Evolutionary conservation across 2,113 vertebrate species (phyloP), one percentile per base, ranked within the genome.

Genomic region (Aegotheles bennettii): DNA sequence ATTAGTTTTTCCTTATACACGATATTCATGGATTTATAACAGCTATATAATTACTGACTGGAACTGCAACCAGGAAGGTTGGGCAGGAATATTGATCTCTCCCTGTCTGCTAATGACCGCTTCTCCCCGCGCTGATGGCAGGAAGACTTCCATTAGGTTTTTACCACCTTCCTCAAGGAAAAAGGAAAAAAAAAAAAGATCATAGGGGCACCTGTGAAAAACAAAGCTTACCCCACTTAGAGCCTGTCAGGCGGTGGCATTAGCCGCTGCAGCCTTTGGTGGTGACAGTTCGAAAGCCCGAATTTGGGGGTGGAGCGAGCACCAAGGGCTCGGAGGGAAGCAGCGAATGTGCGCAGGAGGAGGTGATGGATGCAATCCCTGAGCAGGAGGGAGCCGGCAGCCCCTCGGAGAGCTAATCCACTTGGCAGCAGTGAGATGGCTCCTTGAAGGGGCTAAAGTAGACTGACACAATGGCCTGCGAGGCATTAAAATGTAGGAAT

Each of bases 401-500:
- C 84, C 87, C 91, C 89, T 90, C 69, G 35, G 71, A 79, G 93
- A 73, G 89, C 45, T 95, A 89, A 94, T 91, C 91, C 94, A 80
- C 85, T 93, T 63, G 90, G 94, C 88, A 93, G 82, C 68, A 7
- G 35, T 0, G 95, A 81, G 93, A 54, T 71, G 93, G 93, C 90
- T 92, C 71, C 95, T 90, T 54, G 92, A 78, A 93, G 90, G 68
- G 93, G 85, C 90, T 93, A 45, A 74, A 84, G 92, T 43, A 80
- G 85, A 21, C 90, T 94, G 94, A 95, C 95, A 93, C 94, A 95
- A 95, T 94, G 96, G 92, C 92, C 93, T 94, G 88, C 51, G 61
- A 96, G 92, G 94, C 94, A 95, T 93, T 96, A 92, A 96, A 96
- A 93, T 89, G 94, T 94, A 94, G 90, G 93, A 96, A 97, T 96